Evolutionary conservation across 2,113 vertebrate genomes (phyloP).

Genomic region (Mormyrus iriodes): DNA sequence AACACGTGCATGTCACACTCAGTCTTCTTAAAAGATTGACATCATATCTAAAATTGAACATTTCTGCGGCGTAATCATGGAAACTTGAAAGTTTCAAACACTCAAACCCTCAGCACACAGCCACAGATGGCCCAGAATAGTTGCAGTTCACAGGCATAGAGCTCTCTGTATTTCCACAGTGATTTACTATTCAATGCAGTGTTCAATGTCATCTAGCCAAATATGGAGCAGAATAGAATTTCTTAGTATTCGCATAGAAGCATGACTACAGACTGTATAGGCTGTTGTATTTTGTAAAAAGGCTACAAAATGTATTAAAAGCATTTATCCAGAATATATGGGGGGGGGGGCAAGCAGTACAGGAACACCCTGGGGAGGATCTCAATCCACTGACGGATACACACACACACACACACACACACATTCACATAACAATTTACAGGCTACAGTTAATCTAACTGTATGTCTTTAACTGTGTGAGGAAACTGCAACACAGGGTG

Average conservation of each 20-base stretch:
- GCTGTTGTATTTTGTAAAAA: neutral
- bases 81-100: neutral
- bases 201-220: neutral
- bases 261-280: neutral
- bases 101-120: neutral
- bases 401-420: neutral
- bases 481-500: neutral
- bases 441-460: neutral
- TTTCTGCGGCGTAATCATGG: neutral
- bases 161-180: slow-evolving; percentile 1
- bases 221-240: neutral
- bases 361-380: neutral
- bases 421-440: neutral
- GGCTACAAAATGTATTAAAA: neutral
- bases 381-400: neutral
- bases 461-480: neutral
- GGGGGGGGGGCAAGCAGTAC: neutral
- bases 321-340: neutral
- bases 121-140: neutral
- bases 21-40: neutral
- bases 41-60: neutral
- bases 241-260: neutral
- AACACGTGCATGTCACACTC: neutral
- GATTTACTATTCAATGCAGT: neutral
- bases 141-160: neutral